phyloP scores from a whole-genome alignment of 2,113 vertebrate species.

The Vidua chalybeata region DNA sequence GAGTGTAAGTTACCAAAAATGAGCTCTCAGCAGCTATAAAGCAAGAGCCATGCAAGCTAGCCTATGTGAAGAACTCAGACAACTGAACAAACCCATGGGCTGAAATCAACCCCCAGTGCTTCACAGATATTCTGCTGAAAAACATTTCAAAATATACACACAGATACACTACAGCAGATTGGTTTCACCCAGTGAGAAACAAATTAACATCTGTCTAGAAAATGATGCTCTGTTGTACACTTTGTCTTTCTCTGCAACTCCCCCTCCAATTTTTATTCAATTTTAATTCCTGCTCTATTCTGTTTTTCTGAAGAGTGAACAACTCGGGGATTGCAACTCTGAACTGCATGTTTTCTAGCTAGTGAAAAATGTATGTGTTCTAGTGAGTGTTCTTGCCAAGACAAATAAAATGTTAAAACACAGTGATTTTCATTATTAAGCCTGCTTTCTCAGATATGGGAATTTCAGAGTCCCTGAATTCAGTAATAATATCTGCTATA shows the following conservation, averaged over 20 bases:
- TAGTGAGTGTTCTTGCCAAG: not conserved
- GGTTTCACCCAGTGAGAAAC: conserved; percentile 39
- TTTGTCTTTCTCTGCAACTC: conserved; percentile 46
- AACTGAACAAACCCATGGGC: not conserved
- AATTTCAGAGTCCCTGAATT: conserved; percentile 50
- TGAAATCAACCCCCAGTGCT: not conserved
- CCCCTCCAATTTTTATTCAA: conserved; percentile 41
- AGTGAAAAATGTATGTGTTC: conserved; percentile 35
- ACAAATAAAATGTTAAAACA: conserved; percentile 17
- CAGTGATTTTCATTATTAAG: conserved; percentile 43
- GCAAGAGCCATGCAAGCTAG: not conserved
- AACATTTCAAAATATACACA: not conserved
- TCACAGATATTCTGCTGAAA: not conserved
- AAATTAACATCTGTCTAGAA: conserved; percentile 64
- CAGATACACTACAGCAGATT: not conserved
- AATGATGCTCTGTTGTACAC: conserved; percentile 30
- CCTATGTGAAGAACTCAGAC: not conserved
- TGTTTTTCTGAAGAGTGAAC: conserved; percentile 42
- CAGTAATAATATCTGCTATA: conserved; percentile 57
- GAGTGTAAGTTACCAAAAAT: not conserved
- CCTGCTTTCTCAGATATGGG: not conserved
- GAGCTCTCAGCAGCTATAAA: not conserved
- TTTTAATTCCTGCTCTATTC: conserved; percentile 61
- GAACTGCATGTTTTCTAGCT: conserved; percentile 52
- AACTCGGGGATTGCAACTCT: conserved; percentile 41